These are phyloP conservation scores for Catocala fraxini DNA, from an alignment of 2,888 invertebrate genomes.

Conservation along the genomic window DNA sequence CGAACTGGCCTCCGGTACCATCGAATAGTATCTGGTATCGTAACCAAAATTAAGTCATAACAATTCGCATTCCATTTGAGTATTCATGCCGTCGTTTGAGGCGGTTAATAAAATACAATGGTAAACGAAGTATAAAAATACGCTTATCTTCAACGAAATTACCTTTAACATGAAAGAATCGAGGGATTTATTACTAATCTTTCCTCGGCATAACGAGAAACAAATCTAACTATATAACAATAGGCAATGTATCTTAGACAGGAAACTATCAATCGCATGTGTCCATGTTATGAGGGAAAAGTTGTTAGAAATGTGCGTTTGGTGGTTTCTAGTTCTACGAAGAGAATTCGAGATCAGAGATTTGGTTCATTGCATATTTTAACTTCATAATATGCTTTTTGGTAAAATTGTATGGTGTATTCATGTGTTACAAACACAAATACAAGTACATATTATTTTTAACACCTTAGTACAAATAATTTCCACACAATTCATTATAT, in stretches of 20 bases:
- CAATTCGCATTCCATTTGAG: no score
- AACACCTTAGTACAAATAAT: conserved; percentile 67
- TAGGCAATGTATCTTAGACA: background rate
- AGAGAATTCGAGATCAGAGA: background rate
- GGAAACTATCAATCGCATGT: conserved; percentile 1
- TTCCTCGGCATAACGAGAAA: no score
- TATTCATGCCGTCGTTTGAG: background rate
- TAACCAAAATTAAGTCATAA: no score
- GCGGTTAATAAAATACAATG: background rate
- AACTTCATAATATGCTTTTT: background rate
- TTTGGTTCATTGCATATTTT: background rate
- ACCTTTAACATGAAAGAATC: no score
- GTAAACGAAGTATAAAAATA: background rate
- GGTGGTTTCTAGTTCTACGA: background rate
- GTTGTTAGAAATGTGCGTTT: conserved; percentile 1
- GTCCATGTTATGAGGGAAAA: conserved; percentile 2
- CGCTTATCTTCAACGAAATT: conserved; percentile 6
- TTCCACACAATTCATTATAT: conserved; percentile 34
- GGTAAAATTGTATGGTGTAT: no score
- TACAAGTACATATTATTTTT: conserved; percentile 18
- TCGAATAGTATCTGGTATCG: no score
- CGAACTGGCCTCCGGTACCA: background rate
- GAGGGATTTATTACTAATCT: no score
- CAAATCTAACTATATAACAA: background rate
- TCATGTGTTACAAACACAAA: background rate